Evolutionary conservation across 2,113 vertebrate species (phyloP), one percentile per base, ranked within the genome.

Genomic region (Trachemys scripta): DNA sequence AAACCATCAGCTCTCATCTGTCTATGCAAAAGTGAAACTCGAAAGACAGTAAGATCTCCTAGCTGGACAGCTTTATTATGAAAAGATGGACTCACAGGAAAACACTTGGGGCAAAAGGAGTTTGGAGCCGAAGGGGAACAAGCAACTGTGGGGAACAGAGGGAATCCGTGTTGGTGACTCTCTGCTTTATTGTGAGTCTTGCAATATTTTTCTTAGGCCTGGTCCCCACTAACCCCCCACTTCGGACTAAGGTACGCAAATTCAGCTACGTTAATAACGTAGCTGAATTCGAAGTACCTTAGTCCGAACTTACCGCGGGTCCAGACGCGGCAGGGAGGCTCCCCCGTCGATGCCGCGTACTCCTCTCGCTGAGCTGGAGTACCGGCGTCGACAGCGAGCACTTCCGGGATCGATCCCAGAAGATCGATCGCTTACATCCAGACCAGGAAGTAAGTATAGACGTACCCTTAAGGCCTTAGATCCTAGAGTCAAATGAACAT

Each of bases 61-160:
- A 57, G 12, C 10, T 13, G 19, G 11, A 78, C 75, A 27, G 11
- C 42, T 47, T 29, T 45, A 25, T 78, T 78, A 78, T 27, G 51
- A 45, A 65, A 5, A 88, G 31, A 72, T 3, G 2, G 0, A 0
- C 75, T 90, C 83, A 47, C 59, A 89, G 10, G 50, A 85, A 59
- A 20, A 84, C 62, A 29, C 49, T 59, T 62, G 13, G 31, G 31
- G n/a, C 45, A 47, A 12, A 83, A 80, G 51, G 10, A 82, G 53
- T 96, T 89, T 92, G 31, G 82, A 79, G 10, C 8, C 90, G n/a
- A 16, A 79, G 80, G 65, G 45, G 31, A 91, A 94, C 90, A 90
- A 78, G 35, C 25, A 88, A 24, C 75, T 57, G 16, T 0, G 7
- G 12, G 12, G 35, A 82, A 3, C 14, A 86, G 42, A 88, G 86